phyloP scores from a whole-genome alignment of 2,888 invertebrate genomes.

The Dioctria rufipes region DNA sequence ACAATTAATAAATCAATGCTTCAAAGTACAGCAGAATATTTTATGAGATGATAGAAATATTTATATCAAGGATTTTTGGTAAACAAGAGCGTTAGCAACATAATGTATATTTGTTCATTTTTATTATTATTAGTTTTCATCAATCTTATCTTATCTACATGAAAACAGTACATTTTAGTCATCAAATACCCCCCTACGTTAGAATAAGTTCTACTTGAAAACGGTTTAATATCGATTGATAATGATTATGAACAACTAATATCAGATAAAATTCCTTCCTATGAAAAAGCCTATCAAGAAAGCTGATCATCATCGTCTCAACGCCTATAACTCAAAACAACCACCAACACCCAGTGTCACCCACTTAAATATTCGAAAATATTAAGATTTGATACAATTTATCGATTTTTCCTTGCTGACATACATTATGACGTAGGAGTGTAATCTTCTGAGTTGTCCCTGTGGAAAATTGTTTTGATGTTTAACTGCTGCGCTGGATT shows the following conservation, averaged over 20 bases:
- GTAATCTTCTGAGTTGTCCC: slow-evolving; percentile 23
- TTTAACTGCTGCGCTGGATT: slow-evolving; percentile 1
- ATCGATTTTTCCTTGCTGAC: slow-evolving; percentile 49
- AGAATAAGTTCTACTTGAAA: too few relatives aligned
- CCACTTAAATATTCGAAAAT: neutral
- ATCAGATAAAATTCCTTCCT: neutral
- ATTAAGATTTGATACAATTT: slow-evolving; percentile 43
- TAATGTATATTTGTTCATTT: too few relatives aligned
- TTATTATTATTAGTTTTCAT: too few relatives aligned
- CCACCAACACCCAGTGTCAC: neutral
- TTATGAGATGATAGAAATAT: too few relatives aligned
- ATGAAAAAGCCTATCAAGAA: neutral
- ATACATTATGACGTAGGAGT: slow-evolving; percentile 48
- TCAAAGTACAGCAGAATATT: too few relatives aligned
- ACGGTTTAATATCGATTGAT: neutral
- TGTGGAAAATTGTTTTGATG: slow-evolving; percentile 17
- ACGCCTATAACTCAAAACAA: too few relatives aligned
- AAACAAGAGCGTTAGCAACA: too few relatives aligned
- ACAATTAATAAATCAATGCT: too few relatives aligned
- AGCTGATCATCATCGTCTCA: neutral
- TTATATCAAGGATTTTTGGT: too few relatives aligned
- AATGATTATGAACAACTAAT: neutral
- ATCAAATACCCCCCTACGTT: neutral
- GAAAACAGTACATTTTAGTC: neutral
- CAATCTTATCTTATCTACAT: too few relatives aligned